Conservation (phyloP, 2,888 invertebrate species). For the Pyrrhia umbra region DNA sequence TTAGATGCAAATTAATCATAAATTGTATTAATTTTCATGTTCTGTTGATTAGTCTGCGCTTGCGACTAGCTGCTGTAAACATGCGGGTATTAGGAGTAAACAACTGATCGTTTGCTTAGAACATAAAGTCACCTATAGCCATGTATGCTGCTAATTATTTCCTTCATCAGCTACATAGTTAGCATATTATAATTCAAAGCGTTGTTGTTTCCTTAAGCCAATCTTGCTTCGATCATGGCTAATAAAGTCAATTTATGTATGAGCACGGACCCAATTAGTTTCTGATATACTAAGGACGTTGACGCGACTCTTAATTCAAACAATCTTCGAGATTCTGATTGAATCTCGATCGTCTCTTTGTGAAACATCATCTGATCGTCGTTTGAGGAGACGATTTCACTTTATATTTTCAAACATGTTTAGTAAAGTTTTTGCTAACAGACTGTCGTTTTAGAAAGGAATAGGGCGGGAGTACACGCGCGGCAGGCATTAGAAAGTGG, state of each 20-base stretch:
- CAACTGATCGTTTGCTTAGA: slow-evolving; percentile 3
- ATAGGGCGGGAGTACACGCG: slow-evolving; percentile 55
- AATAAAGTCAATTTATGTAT: slow-evolving; percentile 49
- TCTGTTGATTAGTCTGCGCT: slow-evolving; percentile 19
- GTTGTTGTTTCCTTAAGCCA: slow-evolving; percentile 40
- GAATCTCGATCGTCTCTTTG: slow-evolving; percentile 30
- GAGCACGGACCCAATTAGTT: slow-evolving; percentile 49
- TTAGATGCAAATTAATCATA: slow-evolving; percentile 43
- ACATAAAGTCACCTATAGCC: slow-evolving; percentile 5
- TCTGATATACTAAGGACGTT: slow-evolving; percentile 32
- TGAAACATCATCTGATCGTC: slow-evolving; percentile 28
- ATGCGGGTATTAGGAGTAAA: slow-evolving; percentile 27
- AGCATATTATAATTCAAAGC: slow-evolving; percentile 31
- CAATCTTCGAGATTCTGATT: slow-evolving; percentile 40
- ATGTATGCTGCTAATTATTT: slow-evolving; percentile 30
- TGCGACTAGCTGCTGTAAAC: not conserved
- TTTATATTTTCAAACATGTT: slow-evolving; percentile 61
- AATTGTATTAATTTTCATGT: slow-evolving; percentile 32
- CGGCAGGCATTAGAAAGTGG: slow-evolving; percentile 70
- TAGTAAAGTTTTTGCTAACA: slow-evolving; percentile 41
- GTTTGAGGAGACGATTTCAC: slow-evolving; percentile 60
- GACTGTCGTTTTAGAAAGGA: slow-evolving; percentile 70
- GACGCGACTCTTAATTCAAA: slow-evolving; percentile 38
- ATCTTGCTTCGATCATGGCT: slow-evolving; percentile 32
- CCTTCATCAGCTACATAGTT: slow-evolving; percentile 25